Percentiles rank a stretch among this genome's conserved stretches.
These are phyloP conservation scores for Picus viridis DNA, from an alignment of 2,797 vertebrate species.

Conservation along the genomic window DNA sequence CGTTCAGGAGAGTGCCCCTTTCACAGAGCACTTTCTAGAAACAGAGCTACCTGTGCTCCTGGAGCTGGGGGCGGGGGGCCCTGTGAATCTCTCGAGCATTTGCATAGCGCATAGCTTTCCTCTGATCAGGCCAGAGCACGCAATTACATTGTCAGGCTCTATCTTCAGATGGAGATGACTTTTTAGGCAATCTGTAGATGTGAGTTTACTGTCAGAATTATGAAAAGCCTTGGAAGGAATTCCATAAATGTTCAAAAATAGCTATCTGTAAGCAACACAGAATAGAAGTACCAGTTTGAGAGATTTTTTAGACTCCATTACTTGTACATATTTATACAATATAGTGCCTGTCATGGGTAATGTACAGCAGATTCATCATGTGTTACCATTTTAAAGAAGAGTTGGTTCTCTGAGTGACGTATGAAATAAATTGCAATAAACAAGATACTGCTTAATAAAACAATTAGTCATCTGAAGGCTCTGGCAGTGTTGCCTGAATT, in stretches of 20 bases:
- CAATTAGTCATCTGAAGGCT: conserved; percentile 76
- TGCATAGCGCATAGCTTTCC: not conserved
- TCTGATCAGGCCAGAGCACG: conserved; percentile 34
- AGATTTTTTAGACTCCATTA: conserved; percentile 70
- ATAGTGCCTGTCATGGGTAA: conserved; percentile 58
- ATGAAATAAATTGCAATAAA: conserved; percentile 78
- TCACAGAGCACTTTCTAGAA: not conserved
- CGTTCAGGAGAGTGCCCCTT: rapidly evolving
- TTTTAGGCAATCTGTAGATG: conserved; percentile 73
- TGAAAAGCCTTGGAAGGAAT: conserved; percentile 77
- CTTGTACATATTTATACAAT: conserved; percentile 72
- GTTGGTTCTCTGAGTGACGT: conserved; percentile 31
- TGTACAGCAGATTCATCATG: conserved; percentile 63
- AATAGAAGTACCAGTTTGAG: conserved; percentile 73
- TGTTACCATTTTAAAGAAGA: conserved; percentile 63
- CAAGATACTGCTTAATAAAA: conserved; percentile 79
- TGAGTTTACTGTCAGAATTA: conserved; percentile 75
- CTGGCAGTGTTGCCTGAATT: conserved; percentile 73
- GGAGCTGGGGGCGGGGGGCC: not conserved
- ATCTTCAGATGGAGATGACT: conserved; percentile 65
- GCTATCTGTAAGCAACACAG: conserved; percentile 70
- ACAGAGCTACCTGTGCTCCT: not conserved
- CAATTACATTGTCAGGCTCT: conserved; percentile 49
- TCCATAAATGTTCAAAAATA: conserved; percentile 75
- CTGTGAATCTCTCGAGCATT: not conserved